Percentiles rank a stretch among this genome's conserved stretches.
phyloP scores from a whole-genome alignment of 2,797 vertebrate genomes.

The Enoplosus armatus region DNA sequence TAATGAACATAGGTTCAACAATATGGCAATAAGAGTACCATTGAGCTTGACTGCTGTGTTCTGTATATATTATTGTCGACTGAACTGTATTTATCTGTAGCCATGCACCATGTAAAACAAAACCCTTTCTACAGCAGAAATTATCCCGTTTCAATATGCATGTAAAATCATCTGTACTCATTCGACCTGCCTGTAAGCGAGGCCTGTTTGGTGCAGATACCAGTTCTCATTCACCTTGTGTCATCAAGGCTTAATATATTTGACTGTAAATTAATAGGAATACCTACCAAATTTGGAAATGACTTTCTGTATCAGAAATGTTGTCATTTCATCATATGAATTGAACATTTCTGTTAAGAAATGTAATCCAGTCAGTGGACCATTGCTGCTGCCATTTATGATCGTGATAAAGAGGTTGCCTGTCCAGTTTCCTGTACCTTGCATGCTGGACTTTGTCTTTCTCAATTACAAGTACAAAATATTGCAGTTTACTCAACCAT shows the following conservation, averaged over 20 bases:
- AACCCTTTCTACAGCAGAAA: not conserved
- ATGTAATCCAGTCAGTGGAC: not conserved
- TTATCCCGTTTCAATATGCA: not conserved
- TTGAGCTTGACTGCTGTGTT: constrained; percentile 33
- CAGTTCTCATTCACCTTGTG: constrained; percentile 1
- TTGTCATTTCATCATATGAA: constrained; percentile 32
- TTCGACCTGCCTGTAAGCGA: constrained; percentile 11
- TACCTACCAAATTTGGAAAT: not conserved
- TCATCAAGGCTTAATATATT: not conserved
- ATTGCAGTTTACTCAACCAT: constrained; percentile 17
- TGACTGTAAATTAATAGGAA: not conserved
- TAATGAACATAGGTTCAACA: constrained; percentile 1
- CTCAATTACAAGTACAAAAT: constrained; percentile 1
- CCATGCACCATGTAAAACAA: constrained; percentile 44
- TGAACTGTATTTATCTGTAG: constrained; percentile 46
- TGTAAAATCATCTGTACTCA: constrained; percentile 35
- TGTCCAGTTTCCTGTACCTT: constrained; percentile 27
- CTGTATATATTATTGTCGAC: constrained; percentile 33
- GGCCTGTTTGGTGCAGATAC: constrained; percentile 15
- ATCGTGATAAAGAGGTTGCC: constrained; percentile 1
- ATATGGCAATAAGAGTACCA: not conserved
- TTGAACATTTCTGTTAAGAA: not conserved
- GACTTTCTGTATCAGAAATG: constrained; percentile 23
- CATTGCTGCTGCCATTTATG: not conserved
- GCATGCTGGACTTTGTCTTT: constrained; percentile 40